A percentile compares a stretch with the other conserved stretches of the same genome.
Conservation (phyloP, 1,140 invertebrate genomes). For the Drosophila melanica region DNA sequence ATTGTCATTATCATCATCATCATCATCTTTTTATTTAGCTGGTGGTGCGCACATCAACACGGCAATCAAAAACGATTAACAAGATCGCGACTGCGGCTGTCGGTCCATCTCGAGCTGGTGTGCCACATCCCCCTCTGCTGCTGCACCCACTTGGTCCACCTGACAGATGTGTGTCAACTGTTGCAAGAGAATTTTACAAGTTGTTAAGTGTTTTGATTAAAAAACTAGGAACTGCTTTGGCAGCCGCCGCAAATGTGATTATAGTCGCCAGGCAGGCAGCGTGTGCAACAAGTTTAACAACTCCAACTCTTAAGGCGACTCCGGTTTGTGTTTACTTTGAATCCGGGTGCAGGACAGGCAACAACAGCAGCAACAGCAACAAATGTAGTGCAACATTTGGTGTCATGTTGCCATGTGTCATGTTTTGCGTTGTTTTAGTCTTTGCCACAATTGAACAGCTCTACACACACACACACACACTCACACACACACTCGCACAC, state of each 20-base stretch:
- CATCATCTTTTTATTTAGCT: slow-evolving; percentile 43
- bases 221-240: slow-evolving; percentile 61
- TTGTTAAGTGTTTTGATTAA: slow-evolving; percentile 80
- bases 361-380: slow-evolving; percentile 39
- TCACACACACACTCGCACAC: slow-evolving; percentile 21
- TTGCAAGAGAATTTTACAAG: slow-evolving; percentile 75
- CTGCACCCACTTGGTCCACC: slow-evolving; percentile 60
- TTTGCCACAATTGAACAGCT: slow-evolving; percentile 17
- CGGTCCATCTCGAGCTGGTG: slow-evolving; percentile 3
- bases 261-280: slow-evolving; percentile 46
- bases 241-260: slow-evolving; percentile 47
- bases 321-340: slow-evolving; percentile 61
- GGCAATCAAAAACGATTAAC: slow-evolving; percentile 80
- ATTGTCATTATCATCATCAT: slow-evolving; percentile 17
- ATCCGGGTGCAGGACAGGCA: slow-evolving; percentile 69
- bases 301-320: slow-evolving; percentile 46
- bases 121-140: background rate
- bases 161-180: slow-evolving; percentile 80
- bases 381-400: slow-evolving; percentile 77
- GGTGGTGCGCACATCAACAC: slow-evolving; percentile 71
- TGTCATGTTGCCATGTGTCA: slow-evolving; percentile 54
- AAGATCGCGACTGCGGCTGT: slow-evolving; percentile 60
- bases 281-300: slow-evolving; percentile 79
- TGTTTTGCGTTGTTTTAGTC: slow-evolving; percentile 51
- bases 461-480: slow-evolving; percentile 5